Evolutionary conservation across 64 coral and sea anemone species (phyloP).

Genomic region (Pocillopora verrucosa): DNA sequence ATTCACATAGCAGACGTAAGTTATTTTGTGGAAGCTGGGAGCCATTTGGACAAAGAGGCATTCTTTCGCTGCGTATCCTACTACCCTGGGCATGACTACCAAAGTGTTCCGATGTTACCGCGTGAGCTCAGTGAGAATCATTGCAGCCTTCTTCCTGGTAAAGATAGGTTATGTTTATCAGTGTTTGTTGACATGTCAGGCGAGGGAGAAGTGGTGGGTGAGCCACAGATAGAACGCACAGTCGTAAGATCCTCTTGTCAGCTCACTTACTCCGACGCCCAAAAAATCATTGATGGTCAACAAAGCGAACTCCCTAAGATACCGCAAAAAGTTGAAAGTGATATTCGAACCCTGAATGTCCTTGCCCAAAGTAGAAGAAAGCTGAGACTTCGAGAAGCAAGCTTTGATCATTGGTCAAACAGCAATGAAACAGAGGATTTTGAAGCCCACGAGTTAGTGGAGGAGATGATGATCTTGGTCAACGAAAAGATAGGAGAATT

Average conservation of each 20-base stretch:
- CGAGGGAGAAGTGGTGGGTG: slow-evolving; percentile 29
- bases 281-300: slow-evolving; percentile 45
- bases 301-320: neutral
- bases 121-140: slow-evolving; percentile 61
- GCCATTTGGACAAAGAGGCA: slow-evolving; percentile 68
- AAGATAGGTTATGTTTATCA: slow-evolving; percentile 65
- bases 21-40: slow-evolving; percentile 66
- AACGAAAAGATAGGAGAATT: slow-evolving; percentile 69
- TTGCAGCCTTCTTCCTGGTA: slow-evolving; percentile 66
- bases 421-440: slow-evolving; percentile 16
- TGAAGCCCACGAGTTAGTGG: slow-evolving; percentile 86
- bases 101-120: slow-evolving; percentile 75
- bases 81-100: slow-evolving; percentile 51
- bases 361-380: slow-evolving; percentile 48
- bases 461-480: slow-evolving; percentile 87
- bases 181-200: slow-evolving; percentile 49
- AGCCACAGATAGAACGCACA: slow-evolving; percentile 56
- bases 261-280: slow-evolving; percentile 57
- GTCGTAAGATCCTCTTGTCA: slow-evolving; percentile 51
- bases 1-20: slow-evolving; percentile 83
- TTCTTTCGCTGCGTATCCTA: slow-evolving; percentile 54
- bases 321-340: neutral
- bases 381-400: slow-evolving; percentile 32
- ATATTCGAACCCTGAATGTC: neutral
- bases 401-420: slow-evolving; percentile 44